Evolutionary conservation across 2,888 invertebrate genomes (phyloP).

Genomic region (Pheosia gnoma): DNA sequence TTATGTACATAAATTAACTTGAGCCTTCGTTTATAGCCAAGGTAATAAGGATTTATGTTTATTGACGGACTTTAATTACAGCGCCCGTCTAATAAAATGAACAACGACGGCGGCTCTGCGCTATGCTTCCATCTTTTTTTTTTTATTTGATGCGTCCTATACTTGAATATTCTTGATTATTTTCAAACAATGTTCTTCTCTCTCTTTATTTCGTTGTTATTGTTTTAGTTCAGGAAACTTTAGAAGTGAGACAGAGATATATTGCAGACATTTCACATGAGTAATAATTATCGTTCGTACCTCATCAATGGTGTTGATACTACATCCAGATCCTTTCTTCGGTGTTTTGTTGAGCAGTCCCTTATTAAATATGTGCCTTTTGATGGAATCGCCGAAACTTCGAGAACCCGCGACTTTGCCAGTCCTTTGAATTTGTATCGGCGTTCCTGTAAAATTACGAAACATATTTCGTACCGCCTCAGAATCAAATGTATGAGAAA

Average conservation of each 20-base stretch:
- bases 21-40: no score
- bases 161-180: no score
- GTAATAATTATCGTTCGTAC: slow-evolving; percentile 41
- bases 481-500: no score
- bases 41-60: no score
- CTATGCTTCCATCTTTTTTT: no score
- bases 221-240: neutral
- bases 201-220: neutral
- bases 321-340: slow-evolving; percentile 75
- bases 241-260: slow-evolving; percentile 21
- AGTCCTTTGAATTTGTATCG: slow-evolving; percentile 87
- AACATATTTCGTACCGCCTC: no score
- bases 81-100: no score
- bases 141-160: no score
- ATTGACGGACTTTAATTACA: no score
- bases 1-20: no score
- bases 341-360: slow-evolving; percentile 82
- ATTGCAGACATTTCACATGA: slow-evolving; percentile 13
- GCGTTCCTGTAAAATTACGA: slow-evolving; percentile 82
- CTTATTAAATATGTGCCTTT: slow-evolving; percentile 93
- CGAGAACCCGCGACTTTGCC: slow-evolving; percentile 84
- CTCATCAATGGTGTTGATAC: slow-evolving; percentile 71
- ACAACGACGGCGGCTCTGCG: no score
- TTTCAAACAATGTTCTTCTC: neutral
- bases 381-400: slow-evolving; percentile 92